These are phyloP conservation scores for Phrynocephalus versicolor DNA, from an alignment of 2,113 vertebrate species.

Conservation along the genomic window DNA sequence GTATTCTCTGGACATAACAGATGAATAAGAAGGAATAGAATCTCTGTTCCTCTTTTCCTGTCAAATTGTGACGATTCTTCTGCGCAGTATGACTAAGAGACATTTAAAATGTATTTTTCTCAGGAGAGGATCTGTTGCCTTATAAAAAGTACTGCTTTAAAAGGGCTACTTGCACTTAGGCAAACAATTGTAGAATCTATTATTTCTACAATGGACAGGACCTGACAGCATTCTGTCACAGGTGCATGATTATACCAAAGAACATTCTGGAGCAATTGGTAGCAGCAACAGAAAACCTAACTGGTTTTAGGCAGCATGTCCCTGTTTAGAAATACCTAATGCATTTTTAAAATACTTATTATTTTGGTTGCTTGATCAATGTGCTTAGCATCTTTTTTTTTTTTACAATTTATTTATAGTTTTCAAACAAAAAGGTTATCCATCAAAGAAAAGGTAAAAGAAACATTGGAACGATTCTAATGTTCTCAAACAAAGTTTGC, in stretches of 20 bases:
- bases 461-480: no score
- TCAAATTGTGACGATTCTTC: background rate
- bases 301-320: background rate
- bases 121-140: background rate
- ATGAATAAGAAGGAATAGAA: background rate
- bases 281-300: background rate
- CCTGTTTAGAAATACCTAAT: background rate
- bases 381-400: background rate
- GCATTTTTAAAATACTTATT: background rate
- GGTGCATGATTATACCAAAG: background rate
- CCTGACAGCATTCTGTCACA: background rate
- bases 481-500: no score
- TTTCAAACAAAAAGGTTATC: no score
- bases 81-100: background rate
- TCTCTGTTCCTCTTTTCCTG: background rate
- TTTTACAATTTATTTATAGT: no score
- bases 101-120: background rate
- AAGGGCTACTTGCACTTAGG: background rate
- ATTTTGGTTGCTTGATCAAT: background rate
- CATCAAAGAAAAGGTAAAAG: no score
- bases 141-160: background rate
- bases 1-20: background rate
- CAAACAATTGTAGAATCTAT: background rate
- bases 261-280: background rate
- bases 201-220: background rate